Percentiles rank a stretch among this genome's conserved stretches.
Evolutionary conservation across 2,888 invertebrate species (phyloP).

Genomic region (Thelaira solivaga): DNA sequence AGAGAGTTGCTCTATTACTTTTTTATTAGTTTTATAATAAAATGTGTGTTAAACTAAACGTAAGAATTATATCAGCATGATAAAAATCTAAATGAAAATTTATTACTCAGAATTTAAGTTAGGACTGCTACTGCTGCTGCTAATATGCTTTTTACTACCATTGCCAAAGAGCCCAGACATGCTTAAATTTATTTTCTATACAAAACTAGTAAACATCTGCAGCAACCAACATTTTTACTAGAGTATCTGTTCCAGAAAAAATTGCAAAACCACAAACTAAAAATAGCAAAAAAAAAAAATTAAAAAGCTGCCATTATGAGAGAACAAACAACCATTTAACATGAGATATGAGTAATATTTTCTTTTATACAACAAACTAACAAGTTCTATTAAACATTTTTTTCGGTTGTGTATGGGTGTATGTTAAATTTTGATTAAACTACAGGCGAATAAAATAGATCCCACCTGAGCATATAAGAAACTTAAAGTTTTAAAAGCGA

Average conservation of each 20-base stretch:
- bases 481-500: too few relatives aligned
- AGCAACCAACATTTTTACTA: background rate
- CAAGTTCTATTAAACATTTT: background rate
- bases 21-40: background rate
- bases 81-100: conserved; percentile 60
- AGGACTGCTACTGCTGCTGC: conserved; percentile 35
- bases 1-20: background rate
- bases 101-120: conserved; percentile 55
- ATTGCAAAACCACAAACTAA: conserved; percentile 5
- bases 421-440: background rate
- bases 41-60: conserved; percentile 48
- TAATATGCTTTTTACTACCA: conserved; percentile 10
- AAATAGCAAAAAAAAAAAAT: background rate
- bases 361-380: background rate
- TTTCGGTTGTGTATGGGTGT: background rate
- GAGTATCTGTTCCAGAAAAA: background rate
- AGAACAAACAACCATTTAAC: conserved; percentile 49
- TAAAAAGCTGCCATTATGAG: conserved; percentile 34
- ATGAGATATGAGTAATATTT: conserved; percentile 52
- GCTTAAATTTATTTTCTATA: conserved; percentile 12
- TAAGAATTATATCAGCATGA: conserved; percentile 50
- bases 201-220: conserved; percentile 9
- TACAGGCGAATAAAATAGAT: background rate
- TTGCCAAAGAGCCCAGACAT: conserved; percentile 22
- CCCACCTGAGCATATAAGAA: too few relatives aligned